Evolutionary conservation across 2,797 vertebrate species (phyloP).

Genomic region (Numenius phaeopus): DNA sequence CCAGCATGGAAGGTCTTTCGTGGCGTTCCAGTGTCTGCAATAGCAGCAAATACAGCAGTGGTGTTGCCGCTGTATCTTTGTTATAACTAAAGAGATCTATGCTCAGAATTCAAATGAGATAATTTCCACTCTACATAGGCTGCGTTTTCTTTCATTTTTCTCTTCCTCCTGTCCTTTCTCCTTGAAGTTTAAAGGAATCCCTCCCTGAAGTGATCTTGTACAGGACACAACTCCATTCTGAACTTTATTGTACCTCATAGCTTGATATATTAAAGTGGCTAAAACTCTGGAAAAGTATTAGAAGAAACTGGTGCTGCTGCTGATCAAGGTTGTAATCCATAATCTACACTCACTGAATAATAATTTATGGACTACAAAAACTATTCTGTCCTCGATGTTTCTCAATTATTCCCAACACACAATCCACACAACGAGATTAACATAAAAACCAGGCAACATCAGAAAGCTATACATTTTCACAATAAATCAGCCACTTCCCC

Average conservation of each 20-base stretch:
- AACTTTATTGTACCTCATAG: background rate
- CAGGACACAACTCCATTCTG: background rate
- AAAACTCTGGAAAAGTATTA: conserved; percentile 20
- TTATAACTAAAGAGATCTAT: background rate
- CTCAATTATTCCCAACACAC: background rate
- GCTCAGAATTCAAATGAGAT: conserved; percentile 10
- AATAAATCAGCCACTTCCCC: background rate
- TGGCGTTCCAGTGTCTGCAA: conserved; percentile 23
- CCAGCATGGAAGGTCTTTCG: conserved; percentile 43
- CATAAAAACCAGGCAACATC: background rate
- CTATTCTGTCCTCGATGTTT: background rate
- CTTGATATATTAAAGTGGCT: background rate
- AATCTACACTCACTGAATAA: background rate
- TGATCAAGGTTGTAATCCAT: conserved; percentile 14
- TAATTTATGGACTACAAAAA: background rate
- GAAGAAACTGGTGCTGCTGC: background rate
- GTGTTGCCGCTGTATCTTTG: background rate
- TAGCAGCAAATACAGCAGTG: background rate
- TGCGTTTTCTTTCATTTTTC: background rate
- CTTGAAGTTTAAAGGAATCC: background rate
- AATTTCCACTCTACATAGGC: background rate
- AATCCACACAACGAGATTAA: background rate
- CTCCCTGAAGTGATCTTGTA: background rate
- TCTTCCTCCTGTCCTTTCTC: background rate
- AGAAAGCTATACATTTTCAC: background rate